phyloP scores from a whole-genome alignment of 2,797 vertebrate genomes.

The Falco concolor region DNA sequence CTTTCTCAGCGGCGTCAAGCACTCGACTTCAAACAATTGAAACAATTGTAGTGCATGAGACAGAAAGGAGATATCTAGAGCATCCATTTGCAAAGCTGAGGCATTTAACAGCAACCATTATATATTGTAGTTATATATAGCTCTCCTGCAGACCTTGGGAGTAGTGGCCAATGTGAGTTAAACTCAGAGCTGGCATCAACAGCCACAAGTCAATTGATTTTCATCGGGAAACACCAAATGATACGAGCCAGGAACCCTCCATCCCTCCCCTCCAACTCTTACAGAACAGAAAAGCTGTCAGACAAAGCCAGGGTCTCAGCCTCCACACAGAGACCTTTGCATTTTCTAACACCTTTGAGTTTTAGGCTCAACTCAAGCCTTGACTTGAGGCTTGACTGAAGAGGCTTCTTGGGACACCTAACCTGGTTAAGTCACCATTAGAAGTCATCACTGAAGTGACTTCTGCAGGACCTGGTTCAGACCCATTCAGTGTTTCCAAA shows the following conservation, averaged over 20 bases:
- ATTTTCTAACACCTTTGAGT: background rate
- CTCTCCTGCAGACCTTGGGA: constrained; percentile 6
- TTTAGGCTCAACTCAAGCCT: background rate
- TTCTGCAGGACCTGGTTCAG: background rate
- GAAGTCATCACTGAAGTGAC: background rate
- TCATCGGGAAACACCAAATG: background rate
- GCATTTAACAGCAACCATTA: constrained; percentile 36
- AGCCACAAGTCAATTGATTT: background rate
- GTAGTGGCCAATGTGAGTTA: background rate
- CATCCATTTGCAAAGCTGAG: constrained; percentile 23
- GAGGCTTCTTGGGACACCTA: background rate
- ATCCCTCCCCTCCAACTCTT: background rate
- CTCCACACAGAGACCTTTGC: background rate
- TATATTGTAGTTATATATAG: constrained; percentile 40
- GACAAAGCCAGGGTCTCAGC: background rate
- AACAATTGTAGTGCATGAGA: constrained; percentile 27
- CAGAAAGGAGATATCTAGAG: constrained; percentile 36
- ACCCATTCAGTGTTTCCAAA: background rate
- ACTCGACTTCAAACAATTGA: constrained; percentile 40
- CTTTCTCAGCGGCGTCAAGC: constrained; percentile 46
- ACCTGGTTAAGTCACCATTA: background rate
- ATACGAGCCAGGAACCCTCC: background rate
- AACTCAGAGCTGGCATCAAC: background rate
- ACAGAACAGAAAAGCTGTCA: background rate
- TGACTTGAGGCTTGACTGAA: background rate